Conservation (phyloP, 2,888 invertebrate genomes). For the Drosophila kokeensis region DNA sequence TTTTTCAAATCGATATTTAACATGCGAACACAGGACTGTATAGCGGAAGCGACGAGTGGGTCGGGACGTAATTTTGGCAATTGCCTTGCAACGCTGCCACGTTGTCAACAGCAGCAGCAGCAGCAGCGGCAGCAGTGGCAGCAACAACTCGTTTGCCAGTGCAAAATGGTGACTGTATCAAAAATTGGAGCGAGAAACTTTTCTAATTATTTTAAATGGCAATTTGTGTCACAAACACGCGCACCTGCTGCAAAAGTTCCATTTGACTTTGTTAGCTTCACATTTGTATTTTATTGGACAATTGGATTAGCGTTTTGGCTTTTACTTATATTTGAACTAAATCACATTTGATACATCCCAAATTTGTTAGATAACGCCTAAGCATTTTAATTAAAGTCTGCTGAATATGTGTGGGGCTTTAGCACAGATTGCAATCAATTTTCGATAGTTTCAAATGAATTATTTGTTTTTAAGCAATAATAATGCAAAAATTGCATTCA, state of each 20-base stretch:
- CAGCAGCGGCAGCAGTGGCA: constrained; percentile 16
- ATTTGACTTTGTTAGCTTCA: constrained; percentile 30
- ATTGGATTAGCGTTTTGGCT: constrained; percentile 51
- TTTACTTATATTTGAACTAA: constrained; percentile 25
- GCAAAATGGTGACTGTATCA: constrained; percentile 49
- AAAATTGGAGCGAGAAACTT: constrained; percentile 64
- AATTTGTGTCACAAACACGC: constrained; percentile 67
- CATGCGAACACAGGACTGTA: constrained; percentile 2
- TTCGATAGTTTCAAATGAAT: not conserved
- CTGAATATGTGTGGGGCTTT: not conserved
- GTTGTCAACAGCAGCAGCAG: constrained; percentile 34
- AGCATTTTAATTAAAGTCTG: constrained; percentile 26
- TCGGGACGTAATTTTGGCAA: constrained; percentile 13
- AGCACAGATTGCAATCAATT: not conserved
- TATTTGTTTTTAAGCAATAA: not conserved
- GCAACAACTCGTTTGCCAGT: constrained; percentile 8
- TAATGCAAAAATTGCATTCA: too few relatives aligned
- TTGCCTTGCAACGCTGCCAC: constrained; percentile 29
- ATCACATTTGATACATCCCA: constrained; percentile 38
- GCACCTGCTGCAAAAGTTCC: constrained; percentile 42
- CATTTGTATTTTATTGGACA: constrained; percentile 21
- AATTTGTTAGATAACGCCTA: constrained; percentile 24
- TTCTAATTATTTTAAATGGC: constrained; percentile 78
- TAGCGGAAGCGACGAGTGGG: not conserved
- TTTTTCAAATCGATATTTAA: constrained; percentile 77